These are phyloP conservation scores for Thripadectes ignobilis DNA, from an alignment of 2,797 vertebrate genomes.

Conservation along the genomic window DNA sequence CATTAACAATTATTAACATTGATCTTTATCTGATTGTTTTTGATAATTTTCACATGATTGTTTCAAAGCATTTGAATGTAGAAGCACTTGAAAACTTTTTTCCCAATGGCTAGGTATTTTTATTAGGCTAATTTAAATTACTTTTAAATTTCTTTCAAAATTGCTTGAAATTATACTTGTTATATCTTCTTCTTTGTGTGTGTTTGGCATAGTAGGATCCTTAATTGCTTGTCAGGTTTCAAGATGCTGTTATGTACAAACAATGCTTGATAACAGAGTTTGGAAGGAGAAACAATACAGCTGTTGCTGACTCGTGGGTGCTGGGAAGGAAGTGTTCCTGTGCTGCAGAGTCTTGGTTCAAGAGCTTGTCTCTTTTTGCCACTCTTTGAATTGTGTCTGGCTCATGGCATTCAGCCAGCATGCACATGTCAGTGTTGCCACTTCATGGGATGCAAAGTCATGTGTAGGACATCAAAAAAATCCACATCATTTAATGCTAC, in stretches of 20 bases:
- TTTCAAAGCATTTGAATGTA: neutral
- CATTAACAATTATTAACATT: neutral
- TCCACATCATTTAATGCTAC: neutral
- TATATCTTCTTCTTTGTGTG: neutral
- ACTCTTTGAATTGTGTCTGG: neutral
- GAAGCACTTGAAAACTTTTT: neutral
- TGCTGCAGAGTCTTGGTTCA: neutral
- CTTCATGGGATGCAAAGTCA: neutral
- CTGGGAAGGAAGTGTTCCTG: accelerated
- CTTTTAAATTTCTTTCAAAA: neutral
- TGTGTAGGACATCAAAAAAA: neutral
- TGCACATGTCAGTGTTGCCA: neutral
- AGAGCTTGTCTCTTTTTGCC: accelerated
- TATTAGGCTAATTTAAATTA: neutral
- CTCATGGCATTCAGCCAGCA: accelerated
- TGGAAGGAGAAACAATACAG: neutral
- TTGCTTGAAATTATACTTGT: neutral
- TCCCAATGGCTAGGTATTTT: neutral
- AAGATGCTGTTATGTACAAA: neutral
- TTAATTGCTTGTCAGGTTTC: neutral
- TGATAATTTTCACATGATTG: neutral
- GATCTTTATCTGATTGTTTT: neutral
- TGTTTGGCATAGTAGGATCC: neutral
- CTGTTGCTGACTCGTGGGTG: neutral
- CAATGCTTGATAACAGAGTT: accelerated